Base-by-base conservation (phyloP, 2,888 invertebrate genomes). In the Polydrusus tereticollis region DNA sequence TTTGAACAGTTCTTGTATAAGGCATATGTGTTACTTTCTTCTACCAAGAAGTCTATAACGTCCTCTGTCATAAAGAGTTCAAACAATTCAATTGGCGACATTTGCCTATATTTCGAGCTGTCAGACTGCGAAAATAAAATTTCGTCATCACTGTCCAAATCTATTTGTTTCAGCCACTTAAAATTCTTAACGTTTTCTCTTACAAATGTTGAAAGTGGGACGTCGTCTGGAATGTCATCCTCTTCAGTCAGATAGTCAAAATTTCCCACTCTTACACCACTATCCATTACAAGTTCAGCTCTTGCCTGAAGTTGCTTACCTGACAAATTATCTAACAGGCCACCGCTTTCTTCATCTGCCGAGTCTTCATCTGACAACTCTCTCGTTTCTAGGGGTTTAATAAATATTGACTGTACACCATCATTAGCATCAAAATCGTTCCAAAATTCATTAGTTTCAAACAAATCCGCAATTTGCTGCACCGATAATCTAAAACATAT, bases 271-370 rank as follows among this genome's bases (percentile, higher is more conserved):
- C 63, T 47, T 3, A 14, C 21, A 7, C 57, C 57, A 26, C 23
- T 26, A 41, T 45, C 36, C 50, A 73, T 38, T 26, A 73, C 64
- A 16, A 70, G 8, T 70, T 73, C 70, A 16, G 70, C 73, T 38
- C 10, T 12, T 14, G 72, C 65, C 16, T 43, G 33, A 18, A 75
- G 55, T 57, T 75, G 75, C 57, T 45, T 62, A 23, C 72, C 64
- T 41, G 68, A 64, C 26, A 72, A 36, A 69, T 75, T 75, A 66
- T 75, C 72, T 20, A 75, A 43, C 23, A 64, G 18, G 1, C 69
- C 72, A 47, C 72, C 72, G n/a, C 20, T 58, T 57, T 74, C 67
- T 65, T 73, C 69, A 63, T 65, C 68, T 55, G 57, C 68, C 12
- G 72, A 62, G 50, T 72, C 68, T 59, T 72, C 64, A 20, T 73